A percentile compares a stretch with the other conserved stretches of the same genome.
Conservation (phyloP, 1,140 invertebrate genomes). For the Dendrolimus kikuchii region DNA sequence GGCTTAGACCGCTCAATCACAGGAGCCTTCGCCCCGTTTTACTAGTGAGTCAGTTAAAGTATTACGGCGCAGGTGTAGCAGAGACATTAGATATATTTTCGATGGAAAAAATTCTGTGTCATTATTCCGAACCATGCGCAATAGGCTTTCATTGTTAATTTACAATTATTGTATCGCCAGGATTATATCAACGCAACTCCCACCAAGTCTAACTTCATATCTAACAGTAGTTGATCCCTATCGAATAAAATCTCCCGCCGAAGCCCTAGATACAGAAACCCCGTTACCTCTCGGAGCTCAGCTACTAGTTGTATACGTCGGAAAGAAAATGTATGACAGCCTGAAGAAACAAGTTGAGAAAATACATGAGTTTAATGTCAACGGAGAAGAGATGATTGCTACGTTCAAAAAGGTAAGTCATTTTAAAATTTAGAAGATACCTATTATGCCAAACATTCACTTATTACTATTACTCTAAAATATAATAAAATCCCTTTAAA, state of each 20-base stretch:
- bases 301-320: slow-evolving; percentile 83
- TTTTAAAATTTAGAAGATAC: too few relatives aligned
- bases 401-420: slow-evolving; percentile 52
- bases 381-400: slow-evolving; percentile 49
- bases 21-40: too few relatives aligned
- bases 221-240: slow-evolving; percentile 86
- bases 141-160: too few relatives aligned
- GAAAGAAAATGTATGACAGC: slow-evolving; percentile 74
- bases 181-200: slow-evolving; percentile 85
- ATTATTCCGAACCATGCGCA: too few relatives aligned
- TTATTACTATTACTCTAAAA: too few relatives aligned
- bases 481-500: too few relatives aligned
- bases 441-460: too few relatives aligned
- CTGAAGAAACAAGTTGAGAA: slow-evolving; percentile 65
- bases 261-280: slow-evolving; percentile 76
- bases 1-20: too few relatives aligned
- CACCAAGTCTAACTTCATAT: slow-evolving; percentile 81
- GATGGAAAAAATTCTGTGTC: too few relatives aligned
- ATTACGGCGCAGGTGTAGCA: too few relatives aligned
- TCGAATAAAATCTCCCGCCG: slow-evolving; percentile 84
- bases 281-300: slow-evolving; percentile 84
- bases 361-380: slow-evolving; percentile 45
- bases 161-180: slow-evolving; percentile 63
- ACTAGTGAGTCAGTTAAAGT: too few relatives aligned
- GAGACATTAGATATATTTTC: too few relatives aligned